Base-by-base conservation (phyloP, 2,888 invertebrate species). In the Hypercompe scribonia region DNA sequence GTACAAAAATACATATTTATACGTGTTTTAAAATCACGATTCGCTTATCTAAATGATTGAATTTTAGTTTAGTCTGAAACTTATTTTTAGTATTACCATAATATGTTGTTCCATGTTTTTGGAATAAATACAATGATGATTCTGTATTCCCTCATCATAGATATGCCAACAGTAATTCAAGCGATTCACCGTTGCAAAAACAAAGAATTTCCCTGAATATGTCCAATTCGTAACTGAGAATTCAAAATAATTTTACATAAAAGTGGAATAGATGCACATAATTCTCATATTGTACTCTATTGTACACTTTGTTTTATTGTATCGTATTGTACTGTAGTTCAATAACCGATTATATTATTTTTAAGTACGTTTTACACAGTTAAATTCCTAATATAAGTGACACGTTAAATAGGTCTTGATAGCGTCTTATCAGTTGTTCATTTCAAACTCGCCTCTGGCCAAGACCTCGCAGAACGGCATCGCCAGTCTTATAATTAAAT, bases 381-480 rank as follows among this genome's bases (percentile, higher is more conserved):
- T 2, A 61, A 61, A 31, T 61, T 75, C 66, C 75, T 73, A 79
- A 70, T 68, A 71, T 78, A 77, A 71, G 72, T 73, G 21, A 64
- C 33, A 65, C 70, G 74, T 70, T 79, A 79, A 76, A 79, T 74
- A 68, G 74, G 65, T 33, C 50, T 63, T 61, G 77, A 36, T 70
- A 68, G 50, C 68, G 68, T 33, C 71, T 76, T 84, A 83, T 80
- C 83, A 78, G 61, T 69, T 79, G 76, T 80, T 58, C 50, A 34
- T 36, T 65, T 54, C 68, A 65, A 31, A 64, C 68, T 74, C 70
- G 54, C 68, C 34, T 71, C 72, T 74, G 46, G 67, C 65, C 36
- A 68, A 66, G 68, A 78, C 71, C 65, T 65, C 71, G 58, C 65
- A 50, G 13, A 70, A 61, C 65, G 33, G 64, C 58, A 63, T 15